These are phyloP conservation scores for Sceloporus tristichus DNA, from an alignment of 2,113 vertebrate genomes.

Conservation along the genomic window DNA sequence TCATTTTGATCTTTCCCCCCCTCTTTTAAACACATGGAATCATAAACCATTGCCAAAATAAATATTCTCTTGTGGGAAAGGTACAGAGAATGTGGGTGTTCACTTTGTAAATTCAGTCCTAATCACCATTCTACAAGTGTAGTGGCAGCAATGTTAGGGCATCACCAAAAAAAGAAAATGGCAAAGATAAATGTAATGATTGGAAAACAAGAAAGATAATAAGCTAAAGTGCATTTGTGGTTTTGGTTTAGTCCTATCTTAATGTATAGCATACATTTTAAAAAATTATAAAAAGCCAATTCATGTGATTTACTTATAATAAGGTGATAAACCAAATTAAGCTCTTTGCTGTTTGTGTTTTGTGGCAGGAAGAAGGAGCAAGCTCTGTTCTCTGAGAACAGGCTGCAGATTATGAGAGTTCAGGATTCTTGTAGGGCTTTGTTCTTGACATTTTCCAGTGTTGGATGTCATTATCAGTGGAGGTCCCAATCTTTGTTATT, in stretches of 20 bases:
- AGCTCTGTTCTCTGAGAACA: background rate
- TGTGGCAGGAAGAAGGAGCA: background rate
- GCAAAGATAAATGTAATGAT: constrained; percentile 54
- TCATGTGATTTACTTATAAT: background rate
- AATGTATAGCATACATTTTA: constrained; percentile 64
- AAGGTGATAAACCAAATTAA: background rate
- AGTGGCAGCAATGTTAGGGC: constrained; percentile 58
- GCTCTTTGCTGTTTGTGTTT: background rate
- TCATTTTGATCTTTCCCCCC: constrained; percentile 48
- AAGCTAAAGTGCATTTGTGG: constrained; percentile 67
- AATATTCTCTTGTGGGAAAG: constrained; percentile 34
- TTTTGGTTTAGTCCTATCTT: constrained; percentile 66
- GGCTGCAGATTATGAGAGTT: background rate
- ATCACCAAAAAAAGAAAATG: constrained; percentile 44
- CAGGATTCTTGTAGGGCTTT: background rate
- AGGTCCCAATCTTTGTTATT: too few relatives aligned
- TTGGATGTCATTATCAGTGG: too few relatives aligned
- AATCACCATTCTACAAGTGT: background rate
- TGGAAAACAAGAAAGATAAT: constrained; percentile 46
- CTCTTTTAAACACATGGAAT: constrained; percentile 42
- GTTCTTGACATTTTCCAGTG: too few relatives aligned
- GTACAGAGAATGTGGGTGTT: background rate
- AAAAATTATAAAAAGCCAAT: constrained; percentile 50
- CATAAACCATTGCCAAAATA: constrained; percentile 57
- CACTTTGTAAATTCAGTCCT: constrained; percentile 46